phyloP scores from a whole-genome alignment of 1,140 invertebrate genomes.

The Bradysia coprophila region DNA sequence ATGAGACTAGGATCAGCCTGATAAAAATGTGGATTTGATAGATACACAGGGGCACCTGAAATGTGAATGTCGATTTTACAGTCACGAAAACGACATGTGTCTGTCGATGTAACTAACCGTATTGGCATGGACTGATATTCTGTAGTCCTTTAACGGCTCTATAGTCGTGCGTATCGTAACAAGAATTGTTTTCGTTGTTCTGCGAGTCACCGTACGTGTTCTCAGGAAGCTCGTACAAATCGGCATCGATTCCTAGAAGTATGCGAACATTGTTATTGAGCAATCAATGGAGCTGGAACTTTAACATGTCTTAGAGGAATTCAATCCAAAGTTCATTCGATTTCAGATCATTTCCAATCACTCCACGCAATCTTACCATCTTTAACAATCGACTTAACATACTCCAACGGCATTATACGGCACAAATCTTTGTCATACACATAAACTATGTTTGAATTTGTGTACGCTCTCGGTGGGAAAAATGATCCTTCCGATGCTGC shows the following conservation, averaged over 20 bases:
- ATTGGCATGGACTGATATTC: conserved; percentile 73
- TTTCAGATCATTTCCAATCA: neutral
- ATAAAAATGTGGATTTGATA: conserved; percentile 79
- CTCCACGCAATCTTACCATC: conserved; percentile 28
- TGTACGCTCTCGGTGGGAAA: conserved; percentile 54
- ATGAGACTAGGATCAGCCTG: conserved; percentile 56
- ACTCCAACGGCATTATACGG: conserved; percentile 53
- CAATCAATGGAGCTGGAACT: too few species aligned
- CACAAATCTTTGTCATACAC: conserved; percentile 76
- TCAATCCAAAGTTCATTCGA: neutral
- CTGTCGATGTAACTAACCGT: conserved; percentile 34
- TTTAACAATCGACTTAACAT: conserved; percentile 43
- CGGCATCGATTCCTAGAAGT: conserved; percentile 38
- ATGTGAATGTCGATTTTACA: conserved; percentile 8
- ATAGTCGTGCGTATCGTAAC: conserved; percentile 51
- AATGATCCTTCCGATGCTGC: conserved; percentile 72
- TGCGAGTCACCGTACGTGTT: conserved; percentile 46
- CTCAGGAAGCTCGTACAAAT: conserved; percentile 49
- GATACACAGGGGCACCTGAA: conserved; percentile 64
- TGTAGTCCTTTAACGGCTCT: conserved; percentile 59
- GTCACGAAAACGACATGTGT: conserved; percentile 1
- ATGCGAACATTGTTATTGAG: neutral
- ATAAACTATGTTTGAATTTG: conserved; percentile 50
- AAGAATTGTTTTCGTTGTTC: conserved; percentile 53
- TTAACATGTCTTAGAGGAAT: neutral